Base-by-base conservation (phyloP, 2,113 vertebrate species). In the Xiphophorus couchianus region DNA sequence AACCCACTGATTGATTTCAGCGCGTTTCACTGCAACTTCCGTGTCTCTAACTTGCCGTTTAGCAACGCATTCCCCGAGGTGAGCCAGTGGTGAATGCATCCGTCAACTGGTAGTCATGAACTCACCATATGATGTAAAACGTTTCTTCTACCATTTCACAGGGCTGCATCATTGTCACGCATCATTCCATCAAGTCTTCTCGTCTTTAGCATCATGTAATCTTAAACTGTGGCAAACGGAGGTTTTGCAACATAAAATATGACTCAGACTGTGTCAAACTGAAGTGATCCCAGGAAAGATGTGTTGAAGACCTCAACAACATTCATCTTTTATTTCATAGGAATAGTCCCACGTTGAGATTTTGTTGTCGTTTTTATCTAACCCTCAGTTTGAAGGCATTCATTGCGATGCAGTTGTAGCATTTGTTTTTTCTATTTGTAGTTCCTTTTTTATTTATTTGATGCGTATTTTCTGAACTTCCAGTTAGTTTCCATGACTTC, bases 21-120 rank as follows among this genome's bases (percentile, higher is more conserved):
- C 22, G 28, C 28, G 6, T 4, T n/a, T 63, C 19, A 51, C 30
- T 5, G 11, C 12, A 17, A 31, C 8, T 12, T 62, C 4, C 0
- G 27, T 42, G 37, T 62, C 33, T 48, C 68, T 33, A 31, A 62
- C 22, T 30, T 0, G 8, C 29, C 30, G 25, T 35, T 74, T 74
- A 74, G 44, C 42, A 35, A 74, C 72, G 28, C 62, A 54, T 74
- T 65, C 42, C 72, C 25, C 11, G 30, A 11, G 65, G 12, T 4
- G 19, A 66, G 17, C 37, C 11, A 33, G 17, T 51, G 22, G 58
- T 30, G 13, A 64, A 48, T 65, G 12, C 13, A 3, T 65, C 42
- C 65, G 14, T 65, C 25, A n/a, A 12, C 13, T 33, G 29, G 39
- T 10, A 1, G 30, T 35, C 62, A 54, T 54, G 35, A 62, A 62